Conservation (phyloP, 1,140 invertebrate species). For the Melitaea cinxia region DNA sequence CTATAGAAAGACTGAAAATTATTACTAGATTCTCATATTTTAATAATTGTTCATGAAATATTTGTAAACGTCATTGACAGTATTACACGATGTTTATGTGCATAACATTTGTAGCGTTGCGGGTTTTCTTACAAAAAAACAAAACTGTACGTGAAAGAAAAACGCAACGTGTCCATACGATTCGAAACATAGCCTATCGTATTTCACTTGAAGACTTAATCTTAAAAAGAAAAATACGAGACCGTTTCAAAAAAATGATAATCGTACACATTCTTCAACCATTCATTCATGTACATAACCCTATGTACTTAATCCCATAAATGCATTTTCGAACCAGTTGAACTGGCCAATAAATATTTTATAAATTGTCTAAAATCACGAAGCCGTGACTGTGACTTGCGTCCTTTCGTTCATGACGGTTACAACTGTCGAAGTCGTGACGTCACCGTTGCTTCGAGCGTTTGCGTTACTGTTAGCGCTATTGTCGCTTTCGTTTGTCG, state of each 20-base stretch:
- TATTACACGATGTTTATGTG: not conserved
- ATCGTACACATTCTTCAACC: constrained; percentile 1
- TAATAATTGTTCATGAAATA: constrained; percentile 12
- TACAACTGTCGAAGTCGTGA: constrained; percentile 19
- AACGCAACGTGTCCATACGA: not conserved
- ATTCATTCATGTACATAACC: not conserved
- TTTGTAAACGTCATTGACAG: not conserved
- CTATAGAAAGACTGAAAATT: constrained; percentile 52
- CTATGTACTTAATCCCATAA: constrained; percentile 25
- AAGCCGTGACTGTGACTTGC: constrained; percentile 25
- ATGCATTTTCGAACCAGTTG: constrained; percentile 30
- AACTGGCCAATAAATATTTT: constrained; percentile 26
- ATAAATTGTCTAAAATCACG: constrained; percentile 22
- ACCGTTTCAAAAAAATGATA: not conserved
- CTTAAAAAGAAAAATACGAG: not conserved
- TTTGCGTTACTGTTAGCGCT: constrained; percentile 22
- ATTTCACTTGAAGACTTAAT: not conserved
- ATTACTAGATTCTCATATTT: constrained; percentile 28
- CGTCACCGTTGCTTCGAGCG: constrained; percentile 1
- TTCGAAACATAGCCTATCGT: not conserved
- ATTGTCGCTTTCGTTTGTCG: constrained; percentile 19
- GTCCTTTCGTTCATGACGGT: constrained; percentile 31
- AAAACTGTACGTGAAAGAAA: constrained; percentile 18
- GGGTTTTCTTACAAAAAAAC: constrained; percentile 6
- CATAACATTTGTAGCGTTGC: constrained; percentile 10